Conservation (phyloP, 2,113 vertebrate species). For the Nothocercus nigrocapillus region DNA sequence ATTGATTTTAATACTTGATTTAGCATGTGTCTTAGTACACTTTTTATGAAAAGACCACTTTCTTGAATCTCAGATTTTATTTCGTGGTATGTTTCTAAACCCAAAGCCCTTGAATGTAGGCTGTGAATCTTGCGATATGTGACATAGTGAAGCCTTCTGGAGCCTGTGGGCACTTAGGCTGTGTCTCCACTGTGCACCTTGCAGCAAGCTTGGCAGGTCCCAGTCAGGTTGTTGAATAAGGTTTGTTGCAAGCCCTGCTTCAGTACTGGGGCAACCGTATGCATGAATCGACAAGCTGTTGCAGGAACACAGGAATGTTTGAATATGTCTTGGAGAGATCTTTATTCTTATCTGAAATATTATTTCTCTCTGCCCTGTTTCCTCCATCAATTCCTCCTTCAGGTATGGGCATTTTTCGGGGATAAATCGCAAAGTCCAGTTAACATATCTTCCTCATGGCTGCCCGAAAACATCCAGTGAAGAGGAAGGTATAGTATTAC, state of each 20-base stretch:
- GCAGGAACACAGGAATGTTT: background rate
- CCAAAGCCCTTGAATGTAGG: background rate
- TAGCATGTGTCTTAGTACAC: background rate
- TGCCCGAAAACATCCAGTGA: constrained; percentile 93
- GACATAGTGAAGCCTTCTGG: background rate
- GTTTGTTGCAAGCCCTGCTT: background rate
- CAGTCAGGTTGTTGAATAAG: background rate
- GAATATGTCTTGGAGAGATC: background rate
- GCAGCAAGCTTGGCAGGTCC: background rate
- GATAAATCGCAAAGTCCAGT: constrained; percentile 93
- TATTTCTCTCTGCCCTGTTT: background rate
- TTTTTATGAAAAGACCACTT: background rate
- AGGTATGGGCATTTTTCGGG: constrained; percentile 95
- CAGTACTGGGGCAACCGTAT: background rate
- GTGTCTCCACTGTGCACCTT: background rate
- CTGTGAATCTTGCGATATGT: background rate
- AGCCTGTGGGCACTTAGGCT: background rate
- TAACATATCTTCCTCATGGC: constrained; percentile 91
- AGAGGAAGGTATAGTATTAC: constrained; percentile 85
- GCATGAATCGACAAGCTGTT: background rate
- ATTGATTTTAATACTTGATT: background rate
- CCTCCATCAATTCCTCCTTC: background rate
- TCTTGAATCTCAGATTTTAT: background rate
- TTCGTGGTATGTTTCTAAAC: background rate
- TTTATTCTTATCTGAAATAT: background rate